Evolutionary conservation across 2,113 vertebrate genomes (phyloP).

Genomic region (Promerops cafer): DNA sequence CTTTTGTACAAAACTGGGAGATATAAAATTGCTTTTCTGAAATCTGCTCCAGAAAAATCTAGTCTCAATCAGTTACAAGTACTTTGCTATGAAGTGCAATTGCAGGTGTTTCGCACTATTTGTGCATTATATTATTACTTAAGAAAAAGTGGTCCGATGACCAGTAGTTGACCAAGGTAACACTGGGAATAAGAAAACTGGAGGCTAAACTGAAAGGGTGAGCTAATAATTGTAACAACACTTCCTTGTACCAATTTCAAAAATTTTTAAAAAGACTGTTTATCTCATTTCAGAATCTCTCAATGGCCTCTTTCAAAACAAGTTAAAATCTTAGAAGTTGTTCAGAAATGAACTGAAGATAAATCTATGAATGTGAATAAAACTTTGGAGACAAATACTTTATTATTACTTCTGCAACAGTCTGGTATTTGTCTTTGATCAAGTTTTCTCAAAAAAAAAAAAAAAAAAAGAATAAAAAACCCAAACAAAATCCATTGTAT

Average conservation of each 20-base stretch:
- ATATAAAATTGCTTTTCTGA: not conserved
- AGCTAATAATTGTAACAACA: not conserved
- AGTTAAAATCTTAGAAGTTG: not conserved
- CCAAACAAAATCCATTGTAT: too few species aligned
- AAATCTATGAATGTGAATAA: not conserved
- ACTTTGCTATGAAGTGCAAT: not conserved
- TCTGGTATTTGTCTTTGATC: not conserved
- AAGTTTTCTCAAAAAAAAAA: not conserved
- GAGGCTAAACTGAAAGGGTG: not conserved
- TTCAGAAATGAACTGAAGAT: not conserved
- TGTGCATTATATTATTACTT: not conserved
- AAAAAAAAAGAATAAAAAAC: too few species aligned
- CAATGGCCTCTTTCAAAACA: not conserved
- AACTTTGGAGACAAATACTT: not conserved
- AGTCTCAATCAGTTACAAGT: not conserved
- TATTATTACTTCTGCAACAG: not conserved
- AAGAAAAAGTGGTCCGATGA: not conserved
- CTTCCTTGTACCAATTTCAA: fast-evolving
- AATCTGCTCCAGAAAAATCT: not conserved
- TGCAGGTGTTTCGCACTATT: not conserved
- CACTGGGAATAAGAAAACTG: fast-evolving
- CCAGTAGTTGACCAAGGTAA: not conserved
- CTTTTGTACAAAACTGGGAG: not conserved
- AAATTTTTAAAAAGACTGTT: too few species aligned
- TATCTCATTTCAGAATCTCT: not conserved